phyloP scores from a whole-genome alignment of 2,888 invertebrate genomes.

The Escarpia spicata region DNA sequence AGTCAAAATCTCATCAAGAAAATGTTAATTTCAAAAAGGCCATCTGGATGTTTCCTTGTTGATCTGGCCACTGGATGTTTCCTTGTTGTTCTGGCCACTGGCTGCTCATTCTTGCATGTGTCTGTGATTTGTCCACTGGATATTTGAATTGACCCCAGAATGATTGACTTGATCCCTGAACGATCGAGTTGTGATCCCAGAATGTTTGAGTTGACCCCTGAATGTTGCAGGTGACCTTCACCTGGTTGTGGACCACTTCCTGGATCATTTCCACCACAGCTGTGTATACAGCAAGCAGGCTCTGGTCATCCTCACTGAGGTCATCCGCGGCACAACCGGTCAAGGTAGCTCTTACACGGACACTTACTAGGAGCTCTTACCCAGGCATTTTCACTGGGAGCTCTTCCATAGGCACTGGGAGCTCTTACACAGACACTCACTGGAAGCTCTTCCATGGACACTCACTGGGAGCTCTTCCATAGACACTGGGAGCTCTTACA shows the following conservation, averaged over 20 bases:
- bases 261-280: slow-evolving; percentile 55
- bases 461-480: no score
- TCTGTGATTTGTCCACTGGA: no score
- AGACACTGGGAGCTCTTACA: no score
- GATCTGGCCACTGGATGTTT: no score
- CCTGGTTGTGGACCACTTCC: slow-evolving; percentile 55
- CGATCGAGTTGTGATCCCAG: not conserved
- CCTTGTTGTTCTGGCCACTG: no score
- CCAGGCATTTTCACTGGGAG: no score
- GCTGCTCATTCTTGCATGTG: not conserved
- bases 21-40: no score
- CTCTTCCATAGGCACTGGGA: no score
- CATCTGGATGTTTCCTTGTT: no score
- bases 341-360: not conserved
- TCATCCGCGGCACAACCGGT: slow-evolving; percentile 51
- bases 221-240: slow-evolving; percentile 49
- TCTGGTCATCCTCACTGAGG: slow-evolving; percentile 55
- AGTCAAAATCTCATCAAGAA: no score
- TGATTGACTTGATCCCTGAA: not conserved
- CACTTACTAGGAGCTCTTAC: not conserved
- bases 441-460: no score
- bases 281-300: slow-evolving; percentile 52
- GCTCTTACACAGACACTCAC: no score
- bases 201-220: not conserved
- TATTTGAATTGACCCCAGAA: not conserved